Conservation (phyloP, 2,113 vertebrate genomes). For the Numenius arquata region DNA sequence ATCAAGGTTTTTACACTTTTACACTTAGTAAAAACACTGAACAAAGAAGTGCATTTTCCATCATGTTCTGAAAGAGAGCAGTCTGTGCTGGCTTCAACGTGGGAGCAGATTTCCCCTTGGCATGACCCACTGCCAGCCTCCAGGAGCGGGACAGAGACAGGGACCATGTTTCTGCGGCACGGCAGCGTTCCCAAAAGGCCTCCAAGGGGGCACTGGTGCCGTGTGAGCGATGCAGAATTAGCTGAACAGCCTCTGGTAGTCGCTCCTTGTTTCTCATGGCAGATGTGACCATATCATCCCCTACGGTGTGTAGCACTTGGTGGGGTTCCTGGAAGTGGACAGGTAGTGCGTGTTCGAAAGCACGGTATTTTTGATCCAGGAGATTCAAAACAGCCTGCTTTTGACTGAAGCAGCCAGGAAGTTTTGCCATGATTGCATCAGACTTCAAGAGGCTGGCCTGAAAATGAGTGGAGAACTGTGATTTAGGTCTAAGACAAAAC, state of each 20-base stretch:
- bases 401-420: background rate
- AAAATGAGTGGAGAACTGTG: background rate
- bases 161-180: rapidly evolving
- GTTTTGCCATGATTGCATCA: conserved; percentile 6
- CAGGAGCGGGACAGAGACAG: background rate
- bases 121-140: background rate
- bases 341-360: background rate
- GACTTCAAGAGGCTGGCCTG: background rate
- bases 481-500: background rate
- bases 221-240: background rate
- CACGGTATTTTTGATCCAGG: background rate
- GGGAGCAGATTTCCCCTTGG: conserved; percentile 40
- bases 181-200: background rate
- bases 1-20: conserved; percentile 58
- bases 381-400: background rate
- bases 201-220: rapidly evolving
- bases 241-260: background rate
- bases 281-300: background rate
- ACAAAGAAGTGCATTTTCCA: conserved; percentile 60
- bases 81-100: background rate
- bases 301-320: rapidly evolving
- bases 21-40: conserved; percentile 47
- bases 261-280: background rate
- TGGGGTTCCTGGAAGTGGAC: background rate
- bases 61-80: conserved; percentile 35